phyloP scores from a whole-genome alignment of 2,888 invertebrate genomes.

The Drosophila cyrtoloma region DNA sequence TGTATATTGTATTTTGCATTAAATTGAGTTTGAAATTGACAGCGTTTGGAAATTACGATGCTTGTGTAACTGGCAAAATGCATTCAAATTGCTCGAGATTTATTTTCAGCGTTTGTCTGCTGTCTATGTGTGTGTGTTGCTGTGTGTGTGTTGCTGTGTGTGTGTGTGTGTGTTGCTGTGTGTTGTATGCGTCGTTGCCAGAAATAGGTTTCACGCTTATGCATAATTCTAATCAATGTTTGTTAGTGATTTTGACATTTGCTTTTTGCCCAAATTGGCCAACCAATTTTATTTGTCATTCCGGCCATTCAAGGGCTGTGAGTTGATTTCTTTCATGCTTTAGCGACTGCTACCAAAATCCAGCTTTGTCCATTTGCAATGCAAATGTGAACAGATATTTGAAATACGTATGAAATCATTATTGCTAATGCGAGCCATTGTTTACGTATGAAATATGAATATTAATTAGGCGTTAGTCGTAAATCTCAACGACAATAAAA shows the following conservation, averaged over 20 bases:
- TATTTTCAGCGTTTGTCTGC: not conserved
- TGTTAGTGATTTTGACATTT: constrained; percentile 60
- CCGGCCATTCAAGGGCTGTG: constrained; percentile 28
- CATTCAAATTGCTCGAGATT: constrained; percentile 7
- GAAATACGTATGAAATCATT: constrained; percentile 1
- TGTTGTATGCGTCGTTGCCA: constrained; percentile 11
- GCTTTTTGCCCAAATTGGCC: constrained; percentile 46
- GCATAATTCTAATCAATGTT: constrained; percentile 57
- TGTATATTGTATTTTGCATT: constrained; percentile 66
- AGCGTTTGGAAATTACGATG: constrained; percentile 56
- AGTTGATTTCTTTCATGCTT: constrained; percentile 45
- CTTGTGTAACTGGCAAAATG: constrained; percentile 11
- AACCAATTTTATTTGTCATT: constrained; percentile 38
- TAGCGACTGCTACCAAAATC: not conserved
- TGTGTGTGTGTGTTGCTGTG: not conserved
- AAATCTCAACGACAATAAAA: constrained; percentile 1
- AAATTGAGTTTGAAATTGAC: constrained; percentile 77
- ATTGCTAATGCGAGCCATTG: constrained; percentile 28
- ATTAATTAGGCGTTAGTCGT: constrained; percentile 3
- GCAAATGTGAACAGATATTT: constrained; percentile 32
- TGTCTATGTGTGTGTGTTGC: constrained; percentile 1
- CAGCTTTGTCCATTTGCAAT: constrained; percentile 42
- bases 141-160: not conserved
- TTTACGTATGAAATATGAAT: constrained; percentile 21
- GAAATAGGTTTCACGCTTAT: constrained; percentile 36